Conservation (phyloP, 2,113 vertebrate species). For the Microcebus tavaratra region DNA sequence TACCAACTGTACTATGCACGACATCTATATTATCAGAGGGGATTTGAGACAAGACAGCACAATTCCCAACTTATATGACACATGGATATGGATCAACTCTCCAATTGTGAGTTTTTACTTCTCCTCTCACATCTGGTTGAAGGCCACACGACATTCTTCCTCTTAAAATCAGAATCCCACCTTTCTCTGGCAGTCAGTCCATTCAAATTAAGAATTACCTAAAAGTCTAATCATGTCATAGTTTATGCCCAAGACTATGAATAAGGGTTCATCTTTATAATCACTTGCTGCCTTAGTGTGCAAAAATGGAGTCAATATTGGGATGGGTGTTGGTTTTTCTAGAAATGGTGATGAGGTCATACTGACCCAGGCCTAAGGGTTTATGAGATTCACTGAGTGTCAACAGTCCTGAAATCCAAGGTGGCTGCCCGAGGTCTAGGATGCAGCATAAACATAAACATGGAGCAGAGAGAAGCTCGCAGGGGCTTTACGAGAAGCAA, state of each 20-base stretch:
- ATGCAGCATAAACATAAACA: not conserved
- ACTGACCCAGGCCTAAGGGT: not conserved
- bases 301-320: not conserved
- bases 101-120: not conserved
- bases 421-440: too few species aligned
- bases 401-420: not conserved
- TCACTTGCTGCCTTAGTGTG: not conserved
- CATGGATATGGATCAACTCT: not conserved
- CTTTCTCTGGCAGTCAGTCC: not conserved
- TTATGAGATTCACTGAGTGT: not conserved
- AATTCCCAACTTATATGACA: not conserved
- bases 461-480: not conserved
- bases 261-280: not conserved
- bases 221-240: not conserved
- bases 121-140: not conserved
- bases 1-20: not conserved
- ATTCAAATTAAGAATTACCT: not conserved
- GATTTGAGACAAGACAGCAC: not conserved
- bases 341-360: not conserved
- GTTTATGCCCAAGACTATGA: not conserved
- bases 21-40: not conserved
- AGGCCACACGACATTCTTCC: not conserved
- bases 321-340: not conserved
- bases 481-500: not conserved
- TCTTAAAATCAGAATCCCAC: not conserved